Conservation (phyloP, 1,140 invertebrate species). For the Pentalonia nigronervosa region DNA sequence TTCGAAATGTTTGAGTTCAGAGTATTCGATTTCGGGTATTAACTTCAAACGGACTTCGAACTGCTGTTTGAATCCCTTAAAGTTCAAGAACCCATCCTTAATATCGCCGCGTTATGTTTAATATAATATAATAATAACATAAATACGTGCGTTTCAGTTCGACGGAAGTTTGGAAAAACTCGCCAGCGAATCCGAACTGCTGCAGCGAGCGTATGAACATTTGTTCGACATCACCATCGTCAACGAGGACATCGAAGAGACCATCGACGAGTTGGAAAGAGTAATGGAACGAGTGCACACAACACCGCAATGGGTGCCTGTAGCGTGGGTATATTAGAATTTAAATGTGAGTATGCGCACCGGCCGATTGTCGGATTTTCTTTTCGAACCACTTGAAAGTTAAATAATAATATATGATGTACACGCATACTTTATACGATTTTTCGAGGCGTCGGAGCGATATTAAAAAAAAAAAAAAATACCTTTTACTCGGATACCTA, state of each 20-base stretch:
- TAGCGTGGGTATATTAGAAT: slow-evolving; percentile 93
- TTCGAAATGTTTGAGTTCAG: background rate
- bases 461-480: background rate
- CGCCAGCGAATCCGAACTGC: slow-evolving; percentile 92
- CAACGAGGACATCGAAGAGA: slow-evolving; percentile 99
- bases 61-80: background rate
- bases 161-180: slow-evolving; percentile 95
- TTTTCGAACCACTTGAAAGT: background rate
- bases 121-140: background rate
- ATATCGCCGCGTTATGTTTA: background rate
- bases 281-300: slow-evolving; percentile 89
- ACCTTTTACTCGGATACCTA: background rate
- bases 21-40: background rate
- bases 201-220: slow-evolving; percentile 95
- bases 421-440: background rate
- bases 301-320: slow-evolving; percentile 93
- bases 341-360: slow-evolving; percentile 29
- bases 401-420: too few relatives aligned
- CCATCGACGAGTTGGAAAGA: slow-evolving; percentile 88
- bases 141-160: slow-evolving; percentile 70
- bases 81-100: background rate
- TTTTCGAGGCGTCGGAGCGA: background rate
- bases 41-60: background rate
- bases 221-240: slow-evolving; percentile 98
- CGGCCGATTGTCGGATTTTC: background rate